Evolutionary conservation across 2,797 vertebrate genomes (phyloP).

Genomic region (Tapirus indicus): DNA sequence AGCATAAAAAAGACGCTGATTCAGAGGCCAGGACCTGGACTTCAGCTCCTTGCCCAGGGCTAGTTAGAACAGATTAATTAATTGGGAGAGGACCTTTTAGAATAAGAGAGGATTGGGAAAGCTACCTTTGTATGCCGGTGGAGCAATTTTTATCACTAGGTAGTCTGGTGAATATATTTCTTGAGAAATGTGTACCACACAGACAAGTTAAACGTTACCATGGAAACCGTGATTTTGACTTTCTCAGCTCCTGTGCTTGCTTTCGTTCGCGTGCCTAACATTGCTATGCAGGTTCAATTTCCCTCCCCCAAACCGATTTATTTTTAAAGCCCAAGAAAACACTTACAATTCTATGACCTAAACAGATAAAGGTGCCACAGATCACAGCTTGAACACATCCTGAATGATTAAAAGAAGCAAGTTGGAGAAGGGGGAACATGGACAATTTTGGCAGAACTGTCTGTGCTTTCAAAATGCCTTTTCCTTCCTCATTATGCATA

Average conservation of each 20-base stretch:
- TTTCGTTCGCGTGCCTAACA: slow-evolving; percentile 23
- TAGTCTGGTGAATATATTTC: slow-evolving; percentile 51
- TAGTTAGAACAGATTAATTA: neutral
- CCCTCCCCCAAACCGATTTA: slow-evolving; percentile 69
- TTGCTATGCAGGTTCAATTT: slow-evolving; percentile 62
- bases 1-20: neutral
- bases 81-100: neutral
- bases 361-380: slow-evolving; percentile 42
- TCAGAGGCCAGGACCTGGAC: neutral
- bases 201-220: slow-evolving; percentile 65
- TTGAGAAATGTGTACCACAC: slow-evolving; percentile 67
- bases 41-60: neutral
- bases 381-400: neutral
- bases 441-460: neutral
- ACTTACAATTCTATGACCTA: slow-evolving; percentile 38
- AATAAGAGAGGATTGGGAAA: neutral
- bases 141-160: slow-evolving; percentile 69
- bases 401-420: neutral
- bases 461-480: slow-evolving; percentile 36
- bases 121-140: neutral
- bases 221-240: neutral
- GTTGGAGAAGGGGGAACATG: neutral
- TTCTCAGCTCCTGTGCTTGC: slow-evolving; percentile 57
- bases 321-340: slow-evolving; percentile 77
- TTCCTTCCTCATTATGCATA: slow-evolving; percentile 48